phyloP scores from a whole-genome alignment of 2,797 vertebrate genomes.

The Scolopax bukidnonensis region DNA sequence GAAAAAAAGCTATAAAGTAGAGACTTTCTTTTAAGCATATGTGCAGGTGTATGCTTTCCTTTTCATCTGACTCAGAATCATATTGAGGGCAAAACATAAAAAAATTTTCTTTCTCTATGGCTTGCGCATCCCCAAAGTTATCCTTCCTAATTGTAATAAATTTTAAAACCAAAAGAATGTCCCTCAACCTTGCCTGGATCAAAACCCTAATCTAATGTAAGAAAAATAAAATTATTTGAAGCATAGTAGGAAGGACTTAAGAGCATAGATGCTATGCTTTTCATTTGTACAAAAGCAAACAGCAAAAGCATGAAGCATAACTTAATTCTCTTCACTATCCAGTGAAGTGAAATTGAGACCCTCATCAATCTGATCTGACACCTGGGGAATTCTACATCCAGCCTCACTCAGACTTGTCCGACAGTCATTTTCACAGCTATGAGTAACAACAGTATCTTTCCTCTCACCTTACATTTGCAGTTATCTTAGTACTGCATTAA shows the following conservation, averaged over 20 bases:
- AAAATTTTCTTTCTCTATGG: neutral
- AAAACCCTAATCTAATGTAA: neutral
- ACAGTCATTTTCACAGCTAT: neutral
- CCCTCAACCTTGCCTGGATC: neutral
- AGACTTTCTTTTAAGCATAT: neutral
- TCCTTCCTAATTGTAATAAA: neutral
- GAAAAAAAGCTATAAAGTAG: neutral
- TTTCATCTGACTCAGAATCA: fast-evolving
- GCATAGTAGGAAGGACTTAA: neutral
- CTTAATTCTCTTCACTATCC: neutral
- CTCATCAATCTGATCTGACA: neutral
- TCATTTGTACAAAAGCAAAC: neutral
- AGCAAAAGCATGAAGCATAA: neutral
- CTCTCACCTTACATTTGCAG: neutral
- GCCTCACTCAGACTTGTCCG: fast-evolving
- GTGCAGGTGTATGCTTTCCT: neutral
- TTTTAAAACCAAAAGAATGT: neutral
- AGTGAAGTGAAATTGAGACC: neutral
- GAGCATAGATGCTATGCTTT: neutral
- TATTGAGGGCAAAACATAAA: neutral
- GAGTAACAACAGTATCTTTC: neutral
- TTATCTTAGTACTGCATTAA: neutral
- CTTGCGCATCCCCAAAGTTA: fast-evolving
- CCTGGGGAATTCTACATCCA: neutral
- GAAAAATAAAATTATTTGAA: neutral